Percentiles rank a stretch among this genome's conserved stretches.
Conservation (phyloP, 2,888 invertebrate species). For the Apodemia hepburni region DNA sequence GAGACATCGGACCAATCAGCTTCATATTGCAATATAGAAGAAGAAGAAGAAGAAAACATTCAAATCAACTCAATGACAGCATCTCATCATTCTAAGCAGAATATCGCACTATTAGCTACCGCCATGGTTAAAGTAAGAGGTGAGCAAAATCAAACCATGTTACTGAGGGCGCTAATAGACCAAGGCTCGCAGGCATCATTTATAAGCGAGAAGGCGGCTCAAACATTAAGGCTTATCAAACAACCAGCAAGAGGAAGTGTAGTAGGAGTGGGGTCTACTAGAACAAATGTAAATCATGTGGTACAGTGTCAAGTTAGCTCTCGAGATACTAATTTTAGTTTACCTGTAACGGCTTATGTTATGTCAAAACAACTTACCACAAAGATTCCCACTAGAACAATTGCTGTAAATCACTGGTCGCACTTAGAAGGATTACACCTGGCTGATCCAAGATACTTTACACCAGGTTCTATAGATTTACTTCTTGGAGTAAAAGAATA, state of each 20-base stretch:
- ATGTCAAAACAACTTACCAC: no score
- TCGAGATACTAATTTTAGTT: no score
- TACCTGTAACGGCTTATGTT: no score
- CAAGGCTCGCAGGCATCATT: constrained; percentile 30
- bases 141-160: constrained; percentile 16
- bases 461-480: no score
- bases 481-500: no score
- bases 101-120: constrained; percentile 15
- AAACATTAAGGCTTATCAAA: constrained; percentile 26
- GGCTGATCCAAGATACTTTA: no score
- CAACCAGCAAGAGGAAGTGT: constrained; percentile 3
- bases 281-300: no score
- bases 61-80: constrained; percentile 21
- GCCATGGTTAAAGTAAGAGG: constrained; percentile 13
- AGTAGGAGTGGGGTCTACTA: constrained; percentile 5
- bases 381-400: no score
- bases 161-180: constrained; percentile 22
- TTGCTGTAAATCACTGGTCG: no score
- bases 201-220: constrained; percentile 31
- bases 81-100: constrained; percentile 23
- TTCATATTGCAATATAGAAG: neutral
- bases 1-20: no score
- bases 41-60: constrained; percentile 20
- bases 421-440: no score
- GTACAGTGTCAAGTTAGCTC: no score